A percentile compares a stretch with the other conserved stretches of the same genome.
Conservation (phyloP, 1,140 invertebrate species). For the Ceratina japonica region DNA sequence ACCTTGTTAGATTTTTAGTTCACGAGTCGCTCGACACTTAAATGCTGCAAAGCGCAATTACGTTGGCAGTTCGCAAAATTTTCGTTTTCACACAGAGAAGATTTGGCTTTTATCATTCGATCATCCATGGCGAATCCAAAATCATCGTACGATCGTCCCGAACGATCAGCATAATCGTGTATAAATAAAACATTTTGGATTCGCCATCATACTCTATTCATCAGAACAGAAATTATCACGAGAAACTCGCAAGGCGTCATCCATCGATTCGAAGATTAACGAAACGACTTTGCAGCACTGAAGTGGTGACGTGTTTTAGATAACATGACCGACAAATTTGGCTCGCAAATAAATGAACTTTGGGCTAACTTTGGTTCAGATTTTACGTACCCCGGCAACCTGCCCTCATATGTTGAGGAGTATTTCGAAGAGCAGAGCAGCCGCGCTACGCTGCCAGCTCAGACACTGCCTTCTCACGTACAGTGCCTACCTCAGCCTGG, state of each 20-base stretch:
- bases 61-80: neutral
- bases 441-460: slow-evolving; percentile 72
- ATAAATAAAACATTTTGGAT: slow-evolving; percentile 2
- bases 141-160: neutral
- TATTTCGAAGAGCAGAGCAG: slow-evolving; percentile 86
- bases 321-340: slow-evolving; percentile 87
- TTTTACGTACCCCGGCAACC: slow-evolving; percentile 86
- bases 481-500: slow-evolving; percentile 88
- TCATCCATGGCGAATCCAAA: slow-evolving; percentile 10
- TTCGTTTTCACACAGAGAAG: neutral
- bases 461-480: slow-evolving; percentile 76
- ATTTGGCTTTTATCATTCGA: neutral
- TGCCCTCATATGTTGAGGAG: slow-evolving; percentile 87
- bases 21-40: slow-evolving; percentile 35
- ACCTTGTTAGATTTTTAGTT: slow-evolving; percentile 5
- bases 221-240: too few relatives aligned
- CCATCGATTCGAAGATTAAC: neutral
- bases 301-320: slow-evolving; percentile 79
- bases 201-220: neutral
- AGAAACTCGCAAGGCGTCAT: neutral
- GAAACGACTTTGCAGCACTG: slow-evolving; percentile 49
- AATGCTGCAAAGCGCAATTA: slow-evolving; percentile 43
- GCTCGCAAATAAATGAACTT: slow-evolving; percentile 84
- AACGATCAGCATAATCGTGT: too few relatives aligned
- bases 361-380: slow-evolving; percentile 86